These are phyloP conservation scores for Meteorus cinctellus DNA, from an alignment of 2,888 invertebrate species.

Conservation along the genomic window DNA sequence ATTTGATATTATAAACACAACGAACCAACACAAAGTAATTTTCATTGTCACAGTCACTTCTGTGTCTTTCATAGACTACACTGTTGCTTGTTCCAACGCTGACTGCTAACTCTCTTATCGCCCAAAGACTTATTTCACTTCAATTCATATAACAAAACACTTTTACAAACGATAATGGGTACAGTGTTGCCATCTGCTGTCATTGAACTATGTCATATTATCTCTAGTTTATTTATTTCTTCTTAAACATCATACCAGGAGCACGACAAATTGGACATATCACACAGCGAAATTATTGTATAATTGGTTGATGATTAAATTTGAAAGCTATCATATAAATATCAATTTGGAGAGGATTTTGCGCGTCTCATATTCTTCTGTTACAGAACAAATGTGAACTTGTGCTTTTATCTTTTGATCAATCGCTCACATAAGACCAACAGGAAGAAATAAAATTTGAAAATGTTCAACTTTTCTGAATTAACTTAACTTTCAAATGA, in stretches of 20 bases:
- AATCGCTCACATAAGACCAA: no score
- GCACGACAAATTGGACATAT: background rate
- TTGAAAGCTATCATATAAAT: no score
- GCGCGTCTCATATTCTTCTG: no score
- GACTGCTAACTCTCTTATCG: background rate
- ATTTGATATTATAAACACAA: background rate
- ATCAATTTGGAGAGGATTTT: no score
- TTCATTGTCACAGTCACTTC: background rate
- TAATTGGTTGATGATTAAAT: no score
- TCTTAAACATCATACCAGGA: background rate
- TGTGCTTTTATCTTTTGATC: no score
- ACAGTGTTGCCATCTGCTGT: constrained; percentile 3
- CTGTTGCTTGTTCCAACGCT: background rate
- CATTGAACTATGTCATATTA: background rate
- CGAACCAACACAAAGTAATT: background rate
- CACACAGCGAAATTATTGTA: no score
- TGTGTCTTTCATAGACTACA: background rate
- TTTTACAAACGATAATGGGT: background rate
- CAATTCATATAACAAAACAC: background rate
- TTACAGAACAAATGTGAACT: no score
- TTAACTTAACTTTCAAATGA: no score
- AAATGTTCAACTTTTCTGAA: no score
- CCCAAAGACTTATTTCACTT: background rate
- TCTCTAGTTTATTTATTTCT: background rate
- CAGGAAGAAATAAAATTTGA: no score